These are phyloP conservation scores for Tokudaia muenninki DNA, from an alignment of 2,797 vertebrate genomes.

Conservation along the genomic window DNA sequence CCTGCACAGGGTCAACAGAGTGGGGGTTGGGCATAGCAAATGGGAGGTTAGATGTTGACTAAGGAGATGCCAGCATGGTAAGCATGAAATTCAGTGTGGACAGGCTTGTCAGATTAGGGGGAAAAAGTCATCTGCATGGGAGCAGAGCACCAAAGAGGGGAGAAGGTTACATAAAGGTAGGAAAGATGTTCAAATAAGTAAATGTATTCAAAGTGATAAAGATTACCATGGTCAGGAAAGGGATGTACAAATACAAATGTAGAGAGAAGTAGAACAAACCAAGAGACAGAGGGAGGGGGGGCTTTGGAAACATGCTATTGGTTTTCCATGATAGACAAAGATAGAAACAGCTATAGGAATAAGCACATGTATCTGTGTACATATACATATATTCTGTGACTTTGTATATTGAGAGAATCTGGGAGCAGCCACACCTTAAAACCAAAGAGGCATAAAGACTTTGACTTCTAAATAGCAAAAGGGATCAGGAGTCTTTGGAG, in stretches of 20 bases:
- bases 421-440: neutral
- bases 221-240: neutral
- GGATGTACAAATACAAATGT: neutral
- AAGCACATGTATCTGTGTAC: neutral
- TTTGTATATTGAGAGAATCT: neutral
- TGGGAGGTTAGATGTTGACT: neutral
- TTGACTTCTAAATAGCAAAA: neutral
- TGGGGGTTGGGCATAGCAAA: neutral
- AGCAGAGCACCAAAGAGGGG: neutral
- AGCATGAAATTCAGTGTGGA: neutral
- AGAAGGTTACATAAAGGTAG: neutral
- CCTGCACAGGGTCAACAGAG: neutral
- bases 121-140: neutral
- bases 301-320: neutral
- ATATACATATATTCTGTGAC: neutral
- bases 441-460: neutral
- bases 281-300: neutral
- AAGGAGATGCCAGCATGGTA: neutral
- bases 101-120: neutral
- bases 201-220: neutral
- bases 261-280: neutral
- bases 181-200: neutral
- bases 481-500: neutral
- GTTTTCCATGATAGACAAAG: neutral
- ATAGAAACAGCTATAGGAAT: neutral